These are phyloP conservation scores for Dryococelus australis DNA, from an alignment of 2,888 invertebrate genomes.

Conservation along the genomic window DNA sequence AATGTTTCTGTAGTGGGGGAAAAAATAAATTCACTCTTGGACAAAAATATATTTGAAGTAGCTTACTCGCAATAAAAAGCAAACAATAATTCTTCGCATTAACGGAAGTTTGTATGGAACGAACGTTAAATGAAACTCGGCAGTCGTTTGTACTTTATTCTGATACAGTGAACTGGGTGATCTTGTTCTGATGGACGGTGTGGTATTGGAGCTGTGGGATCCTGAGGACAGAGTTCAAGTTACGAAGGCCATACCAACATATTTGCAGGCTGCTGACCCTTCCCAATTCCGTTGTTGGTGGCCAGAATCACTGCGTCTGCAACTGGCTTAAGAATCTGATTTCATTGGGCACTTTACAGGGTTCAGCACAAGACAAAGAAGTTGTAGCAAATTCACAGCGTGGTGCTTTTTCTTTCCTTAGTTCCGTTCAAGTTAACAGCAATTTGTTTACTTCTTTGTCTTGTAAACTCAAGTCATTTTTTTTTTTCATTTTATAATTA, in stretches of 20 bases:
- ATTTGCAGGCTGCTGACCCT: neutral
- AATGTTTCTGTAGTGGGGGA: too few relatives aligned
- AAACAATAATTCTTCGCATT: too few relatives aligned
- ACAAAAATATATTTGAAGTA: too few relatives aligned
- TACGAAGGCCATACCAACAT: neutral
- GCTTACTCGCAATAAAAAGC: too few relatives aligned
- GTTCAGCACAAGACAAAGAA: slow-evolving; percentile 25
- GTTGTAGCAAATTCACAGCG: neutral
- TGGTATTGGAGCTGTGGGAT: neutral
- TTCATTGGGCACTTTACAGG: slow-evolving; percentile 29
- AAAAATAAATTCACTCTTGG: too few relatives aligned
- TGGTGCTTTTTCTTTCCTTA: neutral
- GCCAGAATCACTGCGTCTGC: slow-evolving; percentile 29
- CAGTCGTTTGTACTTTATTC: too few relatives aligned
- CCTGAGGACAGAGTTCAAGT: neutral
- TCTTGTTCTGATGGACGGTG: neutral
- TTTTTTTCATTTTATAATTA: neutral
- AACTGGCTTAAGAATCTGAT: slow-evolving; percentile 27
- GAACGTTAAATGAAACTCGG: too few relatives aligned
- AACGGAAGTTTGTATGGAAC: too few relatives aligned
- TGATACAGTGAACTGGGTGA: neutral
- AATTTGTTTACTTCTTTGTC: slow-evolving; percentile 13
- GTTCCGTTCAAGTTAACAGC: neutral
- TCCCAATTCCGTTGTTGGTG: slow-evolving; percentile 25
- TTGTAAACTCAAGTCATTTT: neutral